These are phyloP conservation scores for Pluvialis apricaria DNA, from an alignment of 2,113 vertebrate species.

Conservation along the genomic window DNA sequence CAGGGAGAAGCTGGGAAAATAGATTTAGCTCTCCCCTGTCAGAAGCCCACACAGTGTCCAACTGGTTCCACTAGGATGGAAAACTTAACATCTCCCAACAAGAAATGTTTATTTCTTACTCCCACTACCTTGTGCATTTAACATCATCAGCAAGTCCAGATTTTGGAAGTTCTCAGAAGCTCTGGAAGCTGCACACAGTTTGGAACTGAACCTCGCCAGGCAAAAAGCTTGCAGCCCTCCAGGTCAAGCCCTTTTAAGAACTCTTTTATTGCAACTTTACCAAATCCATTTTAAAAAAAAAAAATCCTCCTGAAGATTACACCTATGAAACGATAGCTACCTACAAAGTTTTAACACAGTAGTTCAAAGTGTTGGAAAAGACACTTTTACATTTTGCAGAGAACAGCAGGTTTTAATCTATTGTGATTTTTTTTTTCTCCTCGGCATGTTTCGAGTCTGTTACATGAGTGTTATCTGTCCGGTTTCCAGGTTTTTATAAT, in stretches of 20 bases:
- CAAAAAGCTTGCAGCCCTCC: not conserved
- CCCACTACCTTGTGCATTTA: not conserved
- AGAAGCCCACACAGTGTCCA: not conserved
- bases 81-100: not conserved
- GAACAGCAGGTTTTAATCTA: slow-evolving; percentile 68
- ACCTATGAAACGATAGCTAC: slow-evolving; percentile 51
- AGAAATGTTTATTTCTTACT: not conserved
- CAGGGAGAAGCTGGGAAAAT: not conserved
- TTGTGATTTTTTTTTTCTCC: not conserved
- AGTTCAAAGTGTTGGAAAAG: slow-evolving; percentile 67
- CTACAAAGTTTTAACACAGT: slow-evolving; percentile 35
- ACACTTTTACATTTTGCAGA: slow-evolving; percentile 52
- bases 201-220: not conserved
- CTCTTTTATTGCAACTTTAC: slow-evolving; percentile 25
- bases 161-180: slow-evolving; percentile 44
- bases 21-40: not conserved
- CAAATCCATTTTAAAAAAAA: slow-evolving; percentile 4
- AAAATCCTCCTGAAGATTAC: slow-evolving; percentile 13
- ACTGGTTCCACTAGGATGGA: not conserved
- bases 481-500: slow-evolving; percentile 62
- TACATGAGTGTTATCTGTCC: slow-evolving; percentile 66
- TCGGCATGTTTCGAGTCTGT: slow-evolving; percentile 53
- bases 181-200: slow-evolving; percentile 17
- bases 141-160: not conserved
- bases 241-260: slow-evolving; percentile 31